Conservation (phyloP, 2,888 invertebrate species). For the Drosophila dives region DNA sequence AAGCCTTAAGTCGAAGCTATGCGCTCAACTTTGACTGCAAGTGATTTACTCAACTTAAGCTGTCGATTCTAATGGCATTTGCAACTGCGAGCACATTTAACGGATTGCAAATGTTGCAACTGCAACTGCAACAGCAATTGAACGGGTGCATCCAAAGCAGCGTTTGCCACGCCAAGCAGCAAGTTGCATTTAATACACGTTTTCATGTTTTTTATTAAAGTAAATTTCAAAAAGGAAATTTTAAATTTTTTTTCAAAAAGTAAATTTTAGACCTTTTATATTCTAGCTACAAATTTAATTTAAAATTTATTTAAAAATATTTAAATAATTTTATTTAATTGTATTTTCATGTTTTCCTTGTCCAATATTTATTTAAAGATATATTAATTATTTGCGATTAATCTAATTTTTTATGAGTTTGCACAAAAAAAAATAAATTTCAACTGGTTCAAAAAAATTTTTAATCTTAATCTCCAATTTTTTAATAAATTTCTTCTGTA, state of each 20-base stretch:
- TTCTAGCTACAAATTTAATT: neutral
- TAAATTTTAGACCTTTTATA: neutral
- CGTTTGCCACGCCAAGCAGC: neutral
- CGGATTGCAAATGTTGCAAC: neutral
- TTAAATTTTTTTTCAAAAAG: too few species aligned
- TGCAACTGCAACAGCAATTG: neutral
- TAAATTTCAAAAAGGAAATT: too few species aligned
- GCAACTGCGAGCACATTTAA: neutral
- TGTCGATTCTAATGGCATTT: slow-evolving; percentile 5
- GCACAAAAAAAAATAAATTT: neutral
- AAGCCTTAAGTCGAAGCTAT: slow-evolving; percentile 28
- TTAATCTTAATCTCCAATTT: neutral
- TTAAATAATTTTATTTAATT: neutral
- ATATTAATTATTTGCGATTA: neutral
- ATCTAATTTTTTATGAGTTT: neutral
- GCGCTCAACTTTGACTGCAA: slow-evolving; percentile 56
- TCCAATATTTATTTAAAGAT: neutral
- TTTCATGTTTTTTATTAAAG: neutral
- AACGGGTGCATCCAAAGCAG: neutral
- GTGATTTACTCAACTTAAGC: slow-evolving; percentile 54
- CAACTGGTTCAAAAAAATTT: neutral
- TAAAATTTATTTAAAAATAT: neutral
- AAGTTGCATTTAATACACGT: neutral
- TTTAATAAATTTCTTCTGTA: neutral
- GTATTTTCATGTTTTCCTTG: neutral